phyloP scores from a whole-genome alignment of 2,113 vertebrate species.

The Pogonocichla stellata region DNA sequence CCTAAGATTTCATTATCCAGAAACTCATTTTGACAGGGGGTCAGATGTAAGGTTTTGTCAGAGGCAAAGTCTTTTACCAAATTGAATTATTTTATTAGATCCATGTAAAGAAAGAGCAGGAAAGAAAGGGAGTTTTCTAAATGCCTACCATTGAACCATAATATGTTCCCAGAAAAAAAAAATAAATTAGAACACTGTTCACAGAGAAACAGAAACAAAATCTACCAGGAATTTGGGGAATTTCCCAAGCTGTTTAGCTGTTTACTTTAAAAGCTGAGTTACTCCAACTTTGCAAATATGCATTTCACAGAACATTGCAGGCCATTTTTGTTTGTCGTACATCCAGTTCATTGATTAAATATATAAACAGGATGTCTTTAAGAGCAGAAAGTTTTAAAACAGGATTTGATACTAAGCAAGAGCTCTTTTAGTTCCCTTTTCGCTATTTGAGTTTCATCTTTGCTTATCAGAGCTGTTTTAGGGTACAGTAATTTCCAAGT shows the following conservation, averaged over 20 bases:
- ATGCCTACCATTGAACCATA: neutral
- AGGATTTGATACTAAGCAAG: constrained; percentile 76
- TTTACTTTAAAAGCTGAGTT: neutral
- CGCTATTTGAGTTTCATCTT: constrained; percentile 70
- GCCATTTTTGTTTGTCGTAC: neutral
- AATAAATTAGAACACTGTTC: neutral
- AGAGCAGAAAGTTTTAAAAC: constrained; percentile 73
- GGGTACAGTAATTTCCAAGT: constrained; percentile 67
- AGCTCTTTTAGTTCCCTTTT: constrained; percentile 74
- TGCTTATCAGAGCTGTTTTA: constrained; percentile 62
- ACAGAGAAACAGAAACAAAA: constrained; percentile 25
- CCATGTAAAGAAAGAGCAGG: neutral
- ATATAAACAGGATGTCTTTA: constrained; percentile 75
- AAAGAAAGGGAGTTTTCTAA: neutral
- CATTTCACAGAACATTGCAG: neutral
- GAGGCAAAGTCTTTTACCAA: neutral
- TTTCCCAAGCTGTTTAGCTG: neutral
- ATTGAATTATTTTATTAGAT: neutral
- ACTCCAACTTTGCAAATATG: neutral
- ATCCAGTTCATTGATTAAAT: constrained; percentile 56
- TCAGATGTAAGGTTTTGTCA: neutral
- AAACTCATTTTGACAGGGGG: neutral
- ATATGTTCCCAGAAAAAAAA: neutral
- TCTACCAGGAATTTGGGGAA: neutral
- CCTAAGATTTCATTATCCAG: neutral